Evolutionary conservation across 2,888 invertebrate genomes (phyloP), one percentile per base, ranked within the genome.

Genomic region (Agonopterix alstromeriana): DNA sequence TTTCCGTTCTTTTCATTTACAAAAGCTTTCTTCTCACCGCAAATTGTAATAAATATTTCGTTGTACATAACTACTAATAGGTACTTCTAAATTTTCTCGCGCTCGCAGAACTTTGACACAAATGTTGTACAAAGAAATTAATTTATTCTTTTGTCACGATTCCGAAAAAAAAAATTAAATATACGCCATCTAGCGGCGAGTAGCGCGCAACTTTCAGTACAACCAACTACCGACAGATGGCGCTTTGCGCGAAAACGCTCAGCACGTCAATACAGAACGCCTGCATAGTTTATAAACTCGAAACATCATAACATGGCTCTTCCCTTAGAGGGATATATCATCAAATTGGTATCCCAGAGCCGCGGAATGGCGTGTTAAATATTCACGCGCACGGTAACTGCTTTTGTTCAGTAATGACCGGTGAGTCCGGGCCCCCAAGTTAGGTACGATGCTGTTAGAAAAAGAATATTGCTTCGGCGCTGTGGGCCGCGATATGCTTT

Each of bases 331-430:
- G 70, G 68, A 70, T 72, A 69, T 72, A 81, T 76, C 82, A 76
- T 75, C 77, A 82, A 81, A 82, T 80, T 77, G 80, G 76, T 73
- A 75, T 70, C 72, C 70, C 69, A 61, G 61, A 55, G 62, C 63
- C 64, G 60, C 73, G 77, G 67, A 77, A 85, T 85, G 70, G 77
- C 61, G 67, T 67, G 70, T 86, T 73, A 86, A 87, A 82, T 84
- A 86, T 86, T 86, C 84, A 86, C 65, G 27, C 49, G 57, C 57
- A 61, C 69, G 63, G 75, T 86, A 86, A 86, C 84, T 70, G 81
- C 76, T 82, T 86, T 85, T 84, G 86, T 86, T 61, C 51, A 48
- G 69, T 82, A 84, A 85, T 85, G 81, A 83, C 80, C 73, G 71
- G 38, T n/a, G 45, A 41, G 35, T 40, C 40, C 36, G 38, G 38